These are phyloP conservation scores for Drosophila cardini DNA, from an alignment of 1,140 invertebrate species.

Conservation along the genomic window DNA sequence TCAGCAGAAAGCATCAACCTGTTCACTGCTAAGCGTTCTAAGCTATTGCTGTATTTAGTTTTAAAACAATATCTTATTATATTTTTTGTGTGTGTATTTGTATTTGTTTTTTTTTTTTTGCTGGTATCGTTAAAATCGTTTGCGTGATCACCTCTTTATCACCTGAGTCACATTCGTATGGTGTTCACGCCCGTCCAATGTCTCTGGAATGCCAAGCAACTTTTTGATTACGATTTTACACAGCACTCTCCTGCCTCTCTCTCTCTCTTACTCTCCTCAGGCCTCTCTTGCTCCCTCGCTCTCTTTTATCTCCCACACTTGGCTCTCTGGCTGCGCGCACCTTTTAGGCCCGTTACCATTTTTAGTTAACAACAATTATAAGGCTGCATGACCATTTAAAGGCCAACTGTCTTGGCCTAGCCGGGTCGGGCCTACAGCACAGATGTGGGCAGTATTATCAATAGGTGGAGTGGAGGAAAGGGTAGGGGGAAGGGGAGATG, in stretches of 20 bases:
- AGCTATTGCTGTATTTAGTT: constrained; percentile 8
- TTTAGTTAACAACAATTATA: constrained; percentile 73
- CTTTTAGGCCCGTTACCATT: constrained; percentile 66
- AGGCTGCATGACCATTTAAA: constrained; percentile 65
- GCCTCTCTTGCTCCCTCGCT: constrained; percentile 20
- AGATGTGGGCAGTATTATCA: not conserved
- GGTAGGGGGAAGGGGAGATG: not conserved
- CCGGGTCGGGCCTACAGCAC: not conserved
- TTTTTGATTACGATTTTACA: constrained; percentile 29
- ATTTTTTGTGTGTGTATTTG: constrained; percentile 1
- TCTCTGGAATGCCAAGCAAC: constrained; percentile 65
- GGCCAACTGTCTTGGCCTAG: constrained; percentile 32
- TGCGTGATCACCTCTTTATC: constrained; percentile 70
- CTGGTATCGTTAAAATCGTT: constrained; percentile 17
- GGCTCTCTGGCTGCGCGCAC: constrained; percentile 25
- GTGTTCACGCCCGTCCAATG: constrained; percentile 40
- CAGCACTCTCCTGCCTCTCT: constrained; percentile 2
- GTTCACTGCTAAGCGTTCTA: constrained; percentile 32
- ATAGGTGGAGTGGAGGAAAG: not conserved
- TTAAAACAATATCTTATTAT: not conserved
- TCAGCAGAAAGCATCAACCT: constrained; percentile 46
- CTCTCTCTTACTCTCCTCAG: not conserved
- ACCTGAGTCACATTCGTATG: constrained; percentile 77
- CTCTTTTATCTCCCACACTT: constrained; percentile 26
- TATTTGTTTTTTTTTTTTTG: not conserved